Evolutionary conservation across 1,140 invertebrate genomes (phyloP).

Genomic region (Aphis craccivora): DNA sequence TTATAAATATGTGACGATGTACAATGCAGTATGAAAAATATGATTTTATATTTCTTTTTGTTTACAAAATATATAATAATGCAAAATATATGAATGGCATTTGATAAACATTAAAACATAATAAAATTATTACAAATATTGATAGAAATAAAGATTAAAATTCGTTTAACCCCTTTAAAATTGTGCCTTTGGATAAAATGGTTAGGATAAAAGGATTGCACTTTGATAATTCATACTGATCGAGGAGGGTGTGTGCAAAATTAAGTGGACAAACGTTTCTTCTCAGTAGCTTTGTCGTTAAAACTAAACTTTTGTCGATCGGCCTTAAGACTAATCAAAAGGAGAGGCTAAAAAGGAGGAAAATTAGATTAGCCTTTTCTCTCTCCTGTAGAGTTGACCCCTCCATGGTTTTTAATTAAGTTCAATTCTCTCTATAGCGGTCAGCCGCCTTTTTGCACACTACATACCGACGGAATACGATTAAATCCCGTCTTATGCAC

Average conservation of each 20-base stretch:
- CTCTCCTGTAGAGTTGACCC: not conserved
- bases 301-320: constrained; percentile 46
- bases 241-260: not conserved
- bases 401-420: constrained; percentile 42
- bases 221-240: not conserved
- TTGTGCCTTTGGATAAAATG: not conserved
- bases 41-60: too few species aligned
- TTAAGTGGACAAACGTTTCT: constrained; percentile 36
- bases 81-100: not conserved
- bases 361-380: constrained; percentile 49
- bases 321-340: constrained; percentile 41
- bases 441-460: constrained; percentile 39
- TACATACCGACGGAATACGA: constrained; percentile 21
- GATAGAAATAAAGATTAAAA: not conserved
- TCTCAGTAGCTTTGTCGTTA: not conserved
- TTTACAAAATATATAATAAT: not conserved
- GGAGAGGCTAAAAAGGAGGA: constrained; percentile 28
- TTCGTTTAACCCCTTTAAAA: not conserved
- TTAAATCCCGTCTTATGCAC: constrained; percentile 40
- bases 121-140: not conserved
- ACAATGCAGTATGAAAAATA: not conserved
- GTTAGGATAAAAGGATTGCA: constrained; percentile 34
- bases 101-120: not conserved
- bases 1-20: too few species aligned
- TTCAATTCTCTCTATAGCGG: constrained; percentile 30